Evolutionary conservation across 2,113 vertebrate genomes (phyloP).

Genomic region (Rissa tridactyla): DNA sequence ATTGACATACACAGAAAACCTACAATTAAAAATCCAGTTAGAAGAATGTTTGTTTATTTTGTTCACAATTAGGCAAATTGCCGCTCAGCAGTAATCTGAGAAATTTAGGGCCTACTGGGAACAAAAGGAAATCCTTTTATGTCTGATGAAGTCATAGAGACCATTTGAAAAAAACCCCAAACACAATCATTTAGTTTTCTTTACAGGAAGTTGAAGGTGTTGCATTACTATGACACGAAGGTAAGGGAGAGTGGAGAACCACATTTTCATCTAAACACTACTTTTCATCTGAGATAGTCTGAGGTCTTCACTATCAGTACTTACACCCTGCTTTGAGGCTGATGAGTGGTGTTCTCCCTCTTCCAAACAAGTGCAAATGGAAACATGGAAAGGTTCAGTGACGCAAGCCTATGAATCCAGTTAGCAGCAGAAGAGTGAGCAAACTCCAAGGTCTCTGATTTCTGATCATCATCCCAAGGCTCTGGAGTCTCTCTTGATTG

Average conservation of each 20-base stretch:
- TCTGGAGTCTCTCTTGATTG: neutral
- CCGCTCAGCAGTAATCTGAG: neutral
- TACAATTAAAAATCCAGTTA: neutral
- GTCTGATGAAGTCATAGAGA: neutral
- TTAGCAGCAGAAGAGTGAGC: neutral
- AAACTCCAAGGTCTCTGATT: neutral
- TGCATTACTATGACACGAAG: neutral
- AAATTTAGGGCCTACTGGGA: neutral
- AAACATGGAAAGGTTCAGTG: neutral
- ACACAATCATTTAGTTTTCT: fast-evolving
- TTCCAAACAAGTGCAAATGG: neutral
- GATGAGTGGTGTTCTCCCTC: neutral
- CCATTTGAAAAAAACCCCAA: neutral
- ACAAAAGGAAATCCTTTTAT: neutral
- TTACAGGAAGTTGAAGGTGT: neutral
- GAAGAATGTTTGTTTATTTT: constrained; percentile 26
- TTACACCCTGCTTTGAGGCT: neutral
- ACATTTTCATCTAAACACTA: neutral
- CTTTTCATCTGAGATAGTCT: neutral
- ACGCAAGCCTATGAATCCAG: neutral
- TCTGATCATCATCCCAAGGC: neutral
- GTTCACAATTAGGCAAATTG: constrained; percentile 43
- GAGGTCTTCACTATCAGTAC: neutral
- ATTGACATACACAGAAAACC: neutral
- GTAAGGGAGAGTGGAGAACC: neutral